These are phyloP conservation scores for Alectura lathami DNA, from an alignment of 2,113 vertebrate species.

Conservation along the genomic window DNA sequence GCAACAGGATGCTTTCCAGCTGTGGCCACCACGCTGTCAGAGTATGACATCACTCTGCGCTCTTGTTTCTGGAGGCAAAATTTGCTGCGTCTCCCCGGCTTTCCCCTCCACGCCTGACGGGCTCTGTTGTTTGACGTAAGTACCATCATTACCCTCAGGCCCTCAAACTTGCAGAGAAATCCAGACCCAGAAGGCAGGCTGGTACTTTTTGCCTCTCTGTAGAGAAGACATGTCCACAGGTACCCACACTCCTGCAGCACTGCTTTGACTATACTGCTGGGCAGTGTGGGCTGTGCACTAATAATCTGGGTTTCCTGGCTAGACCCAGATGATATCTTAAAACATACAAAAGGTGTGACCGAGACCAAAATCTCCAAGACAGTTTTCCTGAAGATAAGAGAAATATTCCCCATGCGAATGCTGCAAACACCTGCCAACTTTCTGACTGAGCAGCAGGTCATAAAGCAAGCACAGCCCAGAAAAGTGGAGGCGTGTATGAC, in stretches of 20 bases:
- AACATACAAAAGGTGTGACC: neutral
- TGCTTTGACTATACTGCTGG: neutral
- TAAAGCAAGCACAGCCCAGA: neutral
- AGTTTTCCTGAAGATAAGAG: neutral
- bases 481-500: neutral
- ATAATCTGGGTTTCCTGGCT: neutral
- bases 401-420: neutral
- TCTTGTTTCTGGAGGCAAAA: neutral
- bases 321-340: neutral
- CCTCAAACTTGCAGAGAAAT: neutral
- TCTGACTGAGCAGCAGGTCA: neutral
- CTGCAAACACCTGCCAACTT: neutral
- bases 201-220: neutral
- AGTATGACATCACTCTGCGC: neutral
- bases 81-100: neutral
- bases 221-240: rapidly evolving
- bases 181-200: neutral
- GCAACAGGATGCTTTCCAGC: neutral
- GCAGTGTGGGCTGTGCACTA: rapidly evolving
- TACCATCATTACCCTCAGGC: neutral
- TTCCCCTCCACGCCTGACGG: neutral
- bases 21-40: neutral
- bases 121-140: neutral
- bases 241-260: neutral
- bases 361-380: neutral